These are phyloP conservation scores for Epiblema foenella DNA, from an alignment of 2,888 invertebrate species.

Conservation along the genomic window DNA sequence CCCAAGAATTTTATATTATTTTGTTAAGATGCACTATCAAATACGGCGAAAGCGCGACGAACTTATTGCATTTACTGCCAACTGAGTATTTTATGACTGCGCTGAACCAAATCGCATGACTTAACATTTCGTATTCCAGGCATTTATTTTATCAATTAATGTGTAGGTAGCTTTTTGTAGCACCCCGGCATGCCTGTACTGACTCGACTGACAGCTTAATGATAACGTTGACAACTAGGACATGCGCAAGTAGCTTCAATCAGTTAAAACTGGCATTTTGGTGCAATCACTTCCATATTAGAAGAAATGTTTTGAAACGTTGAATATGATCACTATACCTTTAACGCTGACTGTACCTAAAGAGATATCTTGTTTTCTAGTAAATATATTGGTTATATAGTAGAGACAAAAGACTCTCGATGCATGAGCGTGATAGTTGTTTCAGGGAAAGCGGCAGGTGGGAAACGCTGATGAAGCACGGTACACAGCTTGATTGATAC, in stretches of 20 bases:
- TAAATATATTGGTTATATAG: background rate
- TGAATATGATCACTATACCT: too few species aligned
- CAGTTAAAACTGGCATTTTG: too few species aligned
- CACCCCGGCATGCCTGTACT: too few species aligned
- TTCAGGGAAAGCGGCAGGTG: background rate
- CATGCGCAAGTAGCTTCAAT: too few species aligned
- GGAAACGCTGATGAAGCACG: background rate
- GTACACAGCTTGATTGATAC: background rate
- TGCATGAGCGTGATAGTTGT: background rate
- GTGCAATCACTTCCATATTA: too few species aligned
- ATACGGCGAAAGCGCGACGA: conserved; percentile 12
- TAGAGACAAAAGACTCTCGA: background rate
- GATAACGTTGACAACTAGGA: too few species aligned
- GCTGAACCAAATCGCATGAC: background rate
- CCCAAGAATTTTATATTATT: conserved; percentile 39
- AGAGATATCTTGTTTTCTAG: background rate
- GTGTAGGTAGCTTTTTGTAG: too few species aligned
- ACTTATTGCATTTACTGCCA: conserved; percentile 25
- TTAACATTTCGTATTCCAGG: background rate
- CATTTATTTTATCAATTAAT: too few species aligned
- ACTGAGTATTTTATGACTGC: background rate
- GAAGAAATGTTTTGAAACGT: too few species aligned
- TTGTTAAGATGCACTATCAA: conserved; percentile 42
- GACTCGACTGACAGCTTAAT: too few species aligned
- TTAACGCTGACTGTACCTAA: background rate